These are phyloP conservation scores for Struthio camelus DNA, from an alignment of 2,113 vertebrate genomes.

Conservation along the genomic window DNA sequence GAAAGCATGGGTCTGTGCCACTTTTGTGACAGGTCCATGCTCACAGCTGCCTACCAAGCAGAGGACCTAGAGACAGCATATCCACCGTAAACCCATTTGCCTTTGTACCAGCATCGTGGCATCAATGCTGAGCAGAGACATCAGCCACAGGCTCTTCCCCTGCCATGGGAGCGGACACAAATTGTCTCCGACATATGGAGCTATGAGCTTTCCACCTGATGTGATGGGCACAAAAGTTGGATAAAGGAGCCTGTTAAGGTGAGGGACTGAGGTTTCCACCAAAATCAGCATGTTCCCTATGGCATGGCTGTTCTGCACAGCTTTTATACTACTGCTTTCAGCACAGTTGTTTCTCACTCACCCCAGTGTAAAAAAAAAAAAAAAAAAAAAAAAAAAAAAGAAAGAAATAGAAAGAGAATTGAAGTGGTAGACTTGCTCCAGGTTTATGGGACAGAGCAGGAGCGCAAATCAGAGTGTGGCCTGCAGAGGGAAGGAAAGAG, in stretches of 20 bases:
- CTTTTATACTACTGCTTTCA: background rate
- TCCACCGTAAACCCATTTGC: background rate
- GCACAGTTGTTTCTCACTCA: background rate
- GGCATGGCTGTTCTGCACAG: fast-evolving
- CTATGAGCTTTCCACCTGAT: background rate
- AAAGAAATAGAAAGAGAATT: background rate
- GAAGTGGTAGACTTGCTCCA: background rate
- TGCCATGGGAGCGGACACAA: fast-evolving
- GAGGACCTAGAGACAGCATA: background rate
- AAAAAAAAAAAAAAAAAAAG: fast-evolving
- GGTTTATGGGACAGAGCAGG: background rate
- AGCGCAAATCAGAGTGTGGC: slow-evolving; percentile 46
- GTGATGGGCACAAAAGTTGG: background rate
- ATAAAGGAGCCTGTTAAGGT: background rate
- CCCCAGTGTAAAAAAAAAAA: background rate
- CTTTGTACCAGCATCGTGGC: fast-evolving
- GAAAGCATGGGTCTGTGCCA: fast-evolving
- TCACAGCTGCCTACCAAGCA: background rate
- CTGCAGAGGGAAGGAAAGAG: slow-evolving; percentile 72
- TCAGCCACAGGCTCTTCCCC: background rate
- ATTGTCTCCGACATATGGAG: fast-evolving
- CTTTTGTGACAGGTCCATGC: background rate
- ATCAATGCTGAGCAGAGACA: fast-evolving
- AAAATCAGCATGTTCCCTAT: background rate
- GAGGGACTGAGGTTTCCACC: background rate